phyloP scores from a whole-genome alignment of 2,797 vertebrate species.

The Pogoniulus pusillus region DNA sequence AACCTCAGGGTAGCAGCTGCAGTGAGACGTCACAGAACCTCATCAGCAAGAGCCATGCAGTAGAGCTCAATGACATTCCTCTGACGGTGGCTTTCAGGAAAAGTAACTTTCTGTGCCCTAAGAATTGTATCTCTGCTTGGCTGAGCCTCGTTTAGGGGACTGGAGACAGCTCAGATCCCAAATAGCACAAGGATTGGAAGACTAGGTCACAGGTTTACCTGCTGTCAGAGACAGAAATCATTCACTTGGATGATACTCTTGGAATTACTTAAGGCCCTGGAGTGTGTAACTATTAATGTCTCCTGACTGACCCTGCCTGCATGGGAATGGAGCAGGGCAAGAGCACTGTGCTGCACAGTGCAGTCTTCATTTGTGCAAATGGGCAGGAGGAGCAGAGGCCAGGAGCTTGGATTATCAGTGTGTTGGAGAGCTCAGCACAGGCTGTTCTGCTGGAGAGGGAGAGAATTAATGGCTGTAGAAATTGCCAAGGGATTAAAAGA shows the following conservation, averaged over 20 bases:
- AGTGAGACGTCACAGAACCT: not conserved
- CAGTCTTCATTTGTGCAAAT: not conserved
- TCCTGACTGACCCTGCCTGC: not conserved
- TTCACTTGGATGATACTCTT: not conserved
- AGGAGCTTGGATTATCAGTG: not conserved
- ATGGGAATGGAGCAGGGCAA: not conserved
- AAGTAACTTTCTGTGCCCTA: not conserved
- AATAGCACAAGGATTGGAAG: not conserved
- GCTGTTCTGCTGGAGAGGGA: conserved; percentile 1
- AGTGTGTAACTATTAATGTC: not conserved
- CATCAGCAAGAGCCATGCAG: not conserved
- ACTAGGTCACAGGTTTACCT: not conserved
- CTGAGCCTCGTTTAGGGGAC: not conserved
- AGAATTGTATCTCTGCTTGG: not conserved
- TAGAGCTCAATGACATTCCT: not conserved
- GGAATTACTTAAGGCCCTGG: not conserved
- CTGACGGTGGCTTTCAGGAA: not conserved
- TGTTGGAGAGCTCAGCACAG: conserved; percentile 3
- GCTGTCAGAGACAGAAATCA: not conserved
- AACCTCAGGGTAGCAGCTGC: not conserved
- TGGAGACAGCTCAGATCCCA: not conserved
- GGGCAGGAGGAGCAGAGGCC: not conserved
- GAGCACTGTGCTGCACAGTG: not conserved
- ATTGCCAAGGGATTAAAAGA: conserved; percentile 6
- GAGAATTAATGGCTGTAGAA: conserved; percentile 2